These are phyloP conservation scores for Boulengeromyrus knoepffleri DNA, from an alignment of 2,113 vertebrate species.

Conservation along the genomic window DNA sequence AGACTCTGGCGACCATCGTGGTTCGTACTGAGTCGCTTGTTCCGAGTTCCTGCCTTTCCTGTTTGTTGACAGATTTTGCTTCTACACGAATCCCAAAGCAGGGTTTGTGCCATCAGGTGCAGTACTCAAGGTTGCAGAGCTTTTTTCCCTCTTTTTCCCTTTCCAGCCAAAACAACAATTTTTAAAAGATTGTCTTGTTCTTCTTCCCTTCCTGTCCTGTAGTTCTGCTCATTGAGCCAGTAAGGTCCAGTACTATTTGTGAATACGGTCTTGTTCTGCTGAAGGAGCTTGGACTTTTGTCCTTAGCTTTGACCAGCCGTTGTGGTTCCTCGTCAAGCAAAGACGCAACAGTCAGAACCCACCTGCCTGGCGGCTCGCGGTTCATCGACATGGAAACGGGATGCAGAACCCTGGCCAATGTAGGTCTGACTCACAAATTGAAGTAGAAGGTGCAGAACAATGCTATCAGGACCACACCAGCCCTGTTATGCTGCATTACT, in stretches of 20 bases:
- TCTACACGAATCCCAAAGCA: not conserved
- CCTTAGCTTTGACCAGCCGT: not conserved
- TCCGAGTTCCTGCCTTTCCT: not conserved
- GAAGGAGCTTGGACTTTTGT: not conserved
- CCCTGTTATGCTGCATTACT: not conserved
- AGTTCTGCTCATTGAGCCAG: not conserved
- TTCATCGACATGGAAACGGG: not conserved
- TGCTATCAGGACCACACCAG: not conserved
- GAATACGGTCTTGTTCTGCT: not conserved
- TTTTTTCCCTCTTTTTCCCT: not conserved
- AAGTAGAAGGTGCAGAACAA: not conserved
- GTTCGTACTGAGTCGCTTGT: not conserved
- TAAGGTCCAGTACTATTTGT: not conserved
- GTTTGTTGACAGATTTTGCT: not conserved
- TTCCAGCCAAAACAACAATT: not conserved
- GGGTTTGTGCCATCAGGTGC: not conserved
- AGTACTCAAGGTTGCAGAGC: not conserved
- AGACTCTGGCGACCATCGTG: not conserved
- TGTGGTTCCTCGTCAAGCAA: not conserved
- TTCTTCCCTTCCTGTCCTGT: not conserved
- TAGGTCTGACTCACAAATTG: not conserved
- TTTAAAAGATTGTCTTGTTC: not conserved
- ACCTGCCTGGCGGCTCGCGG: not conserved
- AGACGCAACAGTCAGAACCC: not conserved
- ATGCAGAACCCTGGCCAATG: not conserved